Base-by-base conservation (phyloP, 2,797 vertebrate species). In the Gila robusta region DNA sequence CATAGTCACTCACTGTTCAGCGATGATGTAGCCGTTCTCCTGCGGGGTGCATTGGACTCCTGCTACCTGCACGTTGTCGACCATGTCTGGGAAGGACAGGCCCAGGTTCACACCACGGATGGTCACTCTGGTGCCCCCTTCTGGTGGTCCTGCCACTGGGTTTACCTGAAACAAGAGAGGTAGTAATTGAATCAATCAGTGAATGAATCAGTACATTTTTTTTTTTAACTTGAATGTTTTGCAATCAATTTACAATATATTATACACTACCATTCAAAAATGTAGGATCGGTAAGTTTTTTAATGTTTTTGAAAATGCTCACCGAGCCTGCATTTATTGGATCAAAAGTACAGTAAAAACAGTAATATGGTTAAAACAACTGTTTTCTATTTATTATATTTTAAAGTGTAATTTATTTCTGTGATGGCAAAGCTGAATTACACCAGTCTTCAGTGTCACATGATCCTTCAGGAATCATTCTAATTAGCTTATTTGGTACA, bases 31-130 rank as follows among this genome's bases (percentile, higher is more conserved):
- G 71, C 97, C 97, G 0, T 97, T 96, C 17, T 97, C 96, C 80
- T 97, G 94, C 0, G 98, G 98, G 0, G 93, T 93, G 86, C 98
- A 99, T 32, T 93, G 96, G 84, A 99, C 97, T 56, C 98, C 98
- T 0, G 98, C 98, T 90, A 99, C 97, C 92, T 98, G 95, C 86
- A 99, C 97, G 0, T 98, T 97, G 5, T 95, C 96, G 56, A 97
- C 96, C 87, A 99, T 97, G 93, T 99, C 98, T 0, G 97, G 95
- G 94, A 99, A 99, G 87, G 97, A 96, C 94, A 99, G 93, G n/a
- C 98, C 98, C 44, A 99, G 95, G 93, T 99, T 99, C 3, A 97
- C 96, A 0, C 98, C 98, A 0, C 96, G 97, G 94, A 99, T 99
- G 71, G 98, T 99, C 90, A 99, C 98, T 72, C 96, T 94, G 0